These are phyloP conservation scores for Agraylea sexmaculata DNA, from an alignment of 1,140 invertebrate genomes.

Conservation along the genomic window DNA sequence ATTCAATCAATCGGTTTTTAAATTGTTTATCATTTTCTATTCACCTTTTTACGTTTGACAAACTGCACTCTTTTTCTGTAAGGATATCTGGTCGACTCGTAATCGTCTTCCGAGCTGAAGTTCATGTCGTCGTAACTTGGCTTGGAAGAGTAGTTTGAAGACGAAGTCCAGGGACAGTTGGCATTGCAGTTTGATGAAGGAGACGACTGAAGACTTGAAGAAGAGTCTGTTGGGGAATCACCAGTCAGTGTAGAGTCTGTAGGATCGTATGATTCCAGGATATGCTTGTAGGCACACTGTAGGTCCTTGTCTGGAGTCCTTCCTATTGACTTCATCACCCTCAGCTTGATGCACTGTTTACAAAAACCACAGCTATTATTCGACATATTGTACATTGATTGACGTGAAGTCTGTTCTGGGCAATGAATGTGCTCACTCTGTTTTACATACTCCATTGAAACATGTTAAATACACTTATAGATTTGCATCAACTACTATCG, in stretches of 20 bases:
- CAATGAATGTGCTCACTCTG: no score
- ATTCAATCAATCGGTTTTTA: no score
- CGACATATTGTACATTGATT: no score
- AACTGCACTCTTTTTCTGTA: conserved; percentile 18
- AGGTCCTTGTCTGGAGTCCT: conserved; percentile 9
- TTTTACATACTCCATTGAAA: no score
- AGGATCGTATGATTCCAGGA: conserved; percentile 13
- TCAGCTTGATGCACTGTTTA: conserved; percentile 15
- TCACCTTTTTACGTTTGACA: conserved; percentile 16
- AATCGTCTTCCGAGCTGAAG: conserved; percentile 9
- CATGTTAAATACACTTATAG: no score
- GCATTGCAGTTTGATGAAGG: conserved; percentile 14
- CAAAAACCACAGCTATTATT: conserved; percentile 20
- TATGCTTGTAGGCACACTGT: conserved; percentile 19
- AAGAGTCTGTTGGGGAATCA: neutral
- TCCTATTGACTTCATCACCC: conserved; percentile 14
- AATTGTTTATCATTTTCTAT: no score
- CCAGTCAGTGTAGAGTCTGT: neutral
- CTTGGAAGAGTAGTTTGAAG: conserved; percentile 9
- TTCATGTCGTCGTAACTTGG: conserved; percentile 10
- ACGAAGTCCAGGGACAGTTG: conserved; percentile 18
- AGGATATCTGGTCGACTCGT: conserved; percentile 3
- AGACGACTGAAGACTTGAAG: neutral
- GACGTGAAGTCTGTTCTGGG: no score
- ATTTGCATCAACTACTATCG: no score